Evolutionary conservation across 1,140 invertebrate genomes (phyloP), one percentile per base, ranked within the genome.

Genomic region (Papilio aristodemus): DNA sequence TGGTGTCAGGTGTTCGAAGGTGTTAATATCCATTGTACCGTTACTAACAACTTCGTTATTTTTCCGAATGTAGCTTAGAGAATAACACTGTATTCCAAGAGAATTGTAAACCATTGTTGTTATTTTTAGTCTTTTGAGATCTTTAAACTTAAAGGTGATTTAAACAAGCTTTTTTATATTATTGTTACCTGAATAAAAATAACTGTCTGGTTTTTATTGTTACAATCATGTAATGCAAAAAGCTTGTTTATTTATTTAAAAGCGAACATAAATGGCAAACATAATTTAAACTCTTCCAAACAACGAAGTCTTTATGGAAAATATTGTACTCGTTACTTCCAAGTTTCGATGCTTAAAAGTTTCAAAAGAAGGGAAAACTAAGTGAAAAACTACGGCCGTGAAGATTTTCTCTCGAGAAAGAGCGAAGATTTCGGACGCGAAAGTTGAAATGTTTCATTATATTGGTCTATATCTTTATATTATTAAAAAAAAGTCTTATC

Each of bases 1-100:
- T n/a, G n/a, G n/a, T n/a, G 59, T 62, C 36, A 62, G 36, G 59
- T 62, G 59, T 11, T 37, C 36, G 32, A 62, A 62, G 32, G 22
- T 11, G 22, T 38, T 22, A 39, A 62, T 39, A 22, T 10, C 59
- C 36, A 3, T 38, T 62, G 22, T n/a, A n/a, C 22, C 36, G 38
- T 39, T 62, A 62, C 59, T 9, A 38, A 62, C 14, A 60, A 19
- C 59, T 37, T 38, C n/a, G n/a, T 38, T 38, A 19, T 62, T 22
- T 9, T 9, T 13, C 9, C 1, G 2, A n/a, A 11, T 1, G 13
- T 36, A 37, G 32, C n/a, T 38, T 19, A 62, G 14, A 9, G 38
- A 62, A 62, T 37, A 6, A 19, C 6, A 62, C 32, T 36, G 36
- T 62, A 36, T 62, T 32, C 14, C 6, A 8, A 38, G 10, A n/a